Evolutionary conservation across 2,888 invertebrate genomes (phyloP).

Genomic region (Campoletis raptor): DNA sequence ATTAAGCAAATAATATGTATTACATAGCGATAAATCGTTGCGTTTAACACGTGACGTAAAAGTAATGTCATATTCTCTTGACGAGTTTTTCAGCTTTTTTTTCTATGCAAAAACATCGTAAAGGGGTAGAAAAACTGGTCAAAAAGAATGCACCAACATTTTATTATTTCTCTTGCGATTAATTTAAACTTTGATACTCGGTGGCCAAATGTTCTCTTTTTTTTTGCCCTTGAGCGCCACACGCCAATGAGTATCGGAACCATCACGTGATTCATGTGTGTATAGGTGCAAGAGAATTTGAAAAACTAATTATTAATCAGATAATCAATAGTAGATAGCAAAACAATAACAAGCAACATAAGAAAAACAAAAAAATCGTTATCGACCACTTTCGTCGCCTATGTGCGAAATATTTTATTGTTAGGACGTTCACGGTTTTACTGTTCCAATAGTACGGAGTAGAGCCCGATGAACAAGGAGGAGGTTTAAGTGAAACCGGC

Average conservation of each 20-base stretch:
- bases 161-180: slow-evolving; percentile 6
- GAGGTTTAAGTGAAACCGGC: slow-evolving; percentile 40
- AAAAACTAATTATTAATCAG: slow-evolving; percentile 17
- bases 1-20: slow-evolving; percentile 37
- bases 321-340: slow-evolving; percentile 19
- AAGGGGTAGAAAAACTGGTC: neutral
- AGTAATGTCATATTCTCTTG: neutral
- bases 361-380: slow-evolving; percentile 13
- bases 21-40: slow-evolving; percentile 38
- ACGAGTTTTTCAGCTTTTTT: slow-evolving; percentile 20
- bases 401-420: slow-evolving; percentile 30
- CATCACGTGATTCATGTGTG: slow-evolving; percentile 38
- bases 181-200: slow-evolving; percentile 24
- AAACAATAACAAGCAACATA: slow-evolving; percentile 9
- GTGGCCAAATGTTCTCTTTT: slow-evolving; percentile 27
- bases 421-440: slow-evolving; percentile 24
- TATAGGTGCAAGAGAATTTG: slow-evolving; percentile 49
- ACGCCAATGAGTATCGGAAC: slow-evolving; percentile 60
- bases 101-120: neutral
- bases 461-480: slow-evolving; percentile 1
- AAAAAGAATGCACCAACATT: neutral
- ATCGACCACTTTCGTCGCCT: slow-evolving; percentile 31
- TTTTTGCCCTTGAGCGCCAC: slow-evolving; percentile 38
- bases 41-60: slow-evolving; percentile 17
- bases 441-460: slow-evolving; percentile 21